These are phyloP conservation scores for Bos indicus DNA, from an alignment of 2,113 vertebrate genomes.

Conservation along the genomic window DNA sequence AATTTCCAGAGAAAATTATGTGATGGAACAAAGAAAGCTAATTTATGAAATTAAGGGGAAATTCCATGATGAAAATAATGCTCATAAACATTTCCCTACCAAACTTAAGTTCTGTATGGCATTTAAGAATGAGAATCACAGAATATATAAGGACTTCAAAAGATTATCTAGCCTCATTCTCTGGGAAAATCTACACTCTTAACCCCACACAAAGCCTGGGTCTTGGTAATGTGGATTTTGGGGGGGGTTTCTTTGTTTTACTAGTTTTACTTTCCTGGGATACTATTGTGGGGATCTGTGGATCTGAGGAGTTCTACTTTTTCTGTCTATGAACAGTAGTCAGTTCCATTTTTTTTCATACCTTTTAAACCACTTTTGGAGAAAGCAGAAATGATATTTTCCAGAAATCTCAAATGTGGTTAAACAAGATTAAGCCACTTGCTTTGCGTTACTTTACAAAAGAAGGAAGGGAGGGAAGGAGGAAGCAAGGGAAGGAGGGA, in stretches of 20 bases:
- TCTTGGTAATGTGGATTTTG: not conserved
- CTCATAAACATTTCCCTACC: not conserved
- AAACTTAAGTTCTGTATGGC: not conserved
- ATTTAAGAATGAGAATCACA: not conserved
- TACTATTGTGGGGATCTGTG: not conserved
- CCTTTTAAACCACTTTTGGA: not conserved
- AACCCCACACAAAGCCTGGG: not conserved
- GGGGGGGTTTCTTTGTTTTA: not conserved
- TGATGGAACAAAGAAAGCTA: not conserved
- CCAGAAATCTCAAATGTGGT: not conserved
- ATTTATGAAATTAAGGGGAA: not conserved
- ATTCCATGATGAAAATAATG: not conserved
- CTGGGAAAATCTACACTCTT: not conserved
- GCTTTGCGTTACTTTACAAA: not conserved
- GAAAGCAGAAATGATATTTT: not conserved
- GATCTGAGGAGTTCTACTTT: not conserved
- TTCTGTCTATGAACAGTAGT: not conserved
- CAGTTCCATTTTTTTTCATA: not conserved
- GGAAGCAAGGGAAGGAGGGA: not conserved
- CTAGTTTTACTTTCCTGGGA: not conserved
- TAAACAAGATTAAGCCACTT: not conserved
- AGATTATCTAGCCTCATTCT: not conserved
- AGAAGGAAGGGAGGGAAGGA: not conserved
- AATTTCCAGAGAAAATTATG: not conserved
- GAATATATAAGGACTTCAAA: not conserved